These are phyloP conservation scores for Pholis gunnellus DNA, from an alignment of 2,113 vertebrate species.

Conservation along the genomic window DNA sequence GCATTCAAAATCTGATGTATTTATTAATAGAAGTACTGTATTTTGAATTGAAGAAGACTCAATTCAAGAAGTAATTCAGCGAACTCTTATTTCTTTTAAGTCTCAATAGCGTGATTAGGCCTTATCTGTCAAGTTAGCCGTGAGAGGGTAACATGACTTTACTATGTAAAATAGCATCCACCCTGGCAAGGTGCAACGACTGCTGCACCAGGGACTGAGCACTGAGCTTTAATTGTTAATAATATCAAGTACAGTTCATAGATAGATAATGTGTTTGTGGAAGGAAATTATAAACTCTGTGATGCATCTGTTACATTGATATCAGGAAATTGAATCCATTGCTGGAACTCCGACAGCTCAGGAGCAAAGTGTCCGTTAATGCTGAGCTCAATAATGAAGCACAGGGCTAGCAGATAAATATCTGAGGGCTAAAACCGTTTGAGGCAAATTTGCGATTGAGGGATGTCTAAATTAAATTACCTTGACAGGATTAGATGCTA, in stretches of 20 bases:
- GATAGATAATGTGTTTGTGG: constrained; percentile 6
- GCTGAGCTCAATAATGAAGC: neutral
- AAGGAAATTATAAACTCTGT: constrained; percentile 25
- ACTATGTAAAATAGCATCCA: neutral
- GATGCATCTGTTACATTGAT: neutral
- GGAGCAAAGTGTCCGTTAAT: constrained; percentile 12
- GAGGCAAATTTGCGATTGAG: too few species aligned
- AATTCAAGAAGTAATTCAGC: neutral
- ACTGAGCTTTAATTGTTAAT: neutral
- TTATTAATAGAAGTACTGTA: too few species aligned
- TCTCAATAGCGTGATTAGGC: neutral
- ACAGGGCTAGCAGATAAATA: neutral
- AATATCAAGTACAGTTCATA: neutral
- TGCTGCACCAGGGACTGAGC: neutral
- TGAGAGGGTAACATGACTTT: too few species aligned
- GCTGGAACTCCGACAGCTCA: constrained; percentile 3
- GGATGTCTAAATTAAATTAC: neutral
- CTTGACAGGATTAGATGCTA: neutral
- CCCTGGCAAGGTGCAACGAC: neutral
- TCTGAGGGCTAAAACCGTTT: neutral
- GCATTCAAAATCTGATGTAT: too few species aligned
- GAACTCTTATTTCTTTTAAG: neutral
- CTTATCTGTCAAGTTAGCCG: neutral
- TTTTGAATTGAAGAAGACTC: too few species aligned
- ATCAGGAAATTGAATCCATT: constrained; percentile 26